Percentiles rank a stretch among this genome's conserved stretches.
Conservation (phyloP, 2,888 invertebrate species). For the Opisthograptis luteolata region DNA sequence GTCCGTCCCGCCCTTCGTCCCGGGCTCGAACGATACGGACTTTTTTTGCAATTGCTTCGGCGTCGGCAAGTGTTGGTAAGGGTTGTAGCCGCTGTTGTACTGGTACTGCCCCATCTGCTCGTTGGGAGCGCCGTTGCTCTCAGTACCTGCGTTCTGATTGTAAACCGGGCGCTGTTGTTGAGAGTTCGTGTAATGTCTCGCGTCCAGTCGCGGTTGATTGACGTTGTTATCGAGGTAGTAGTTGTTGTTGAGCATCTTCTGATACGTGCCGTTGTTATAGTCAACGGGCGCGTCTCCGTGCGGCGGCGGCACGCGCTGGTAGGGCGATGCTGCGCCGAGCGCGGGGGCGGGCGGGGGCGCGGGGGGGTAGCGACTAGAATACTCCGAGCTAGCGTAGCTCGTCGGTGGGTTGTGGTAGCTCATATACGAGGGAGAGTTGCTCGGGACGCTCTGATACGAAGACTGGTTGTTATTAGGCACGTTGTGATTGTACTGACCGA, state of each 20-base stretch:
- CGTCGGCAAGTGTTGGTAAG: constrained; percentile 87
- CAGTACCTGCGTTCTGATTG: constrained; percentile 63
- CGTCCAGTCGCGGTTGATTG: constrained; percentile 59
- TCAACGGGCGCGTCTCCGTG: constrained; percentile 74
- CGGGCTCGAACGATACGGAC: constrained; percentile 89
- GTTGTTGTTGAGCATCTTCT: constrained; percentile 69
- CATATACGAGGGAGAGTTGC: constrained; percentile 75
- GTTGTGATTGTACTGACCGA: constrained; percentile 46
- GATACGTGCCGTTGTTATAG: constrained; percentile 69
- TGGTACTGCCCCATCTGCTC: constrained; percentile 62
- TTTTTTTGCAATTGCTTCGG: constrained; percentile 87
- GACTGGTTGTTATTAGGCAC: constrained; percentile 54
- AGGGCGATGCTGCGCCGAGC: constrained; percentile 78
- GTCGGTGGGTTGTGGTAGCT: constrained; percentile 81
- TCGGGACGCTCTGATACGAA: constrained; percentile 79
- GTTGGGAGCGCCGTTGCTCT: constrained; percentile 46
- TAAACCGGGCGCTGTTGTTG: constrained; percentile 71
- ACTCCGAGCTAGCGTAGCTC: constrained; percentile 74
- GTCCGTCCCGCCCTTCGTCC: constrained; percentile 87
- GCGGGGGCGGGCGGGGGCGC: constrained; percentile 83
- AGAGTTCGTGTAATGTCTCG: constrained; percentile 64
- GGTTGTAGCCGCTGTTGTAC: constrained; percentile 72
- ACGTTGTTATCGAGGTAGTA: constrained; percentile 65
- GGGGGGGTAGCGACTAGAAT: constrained; percentile 77
- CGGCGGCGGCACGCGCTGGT: constrained; percentile 86